A percentile compares a stretch with the other conserved stretches of the same genome.
These are phyloP conservation scores for Athrips mouffetella DNA, from an alignment of 2,888 invertebrate genomes.

Conservation along the genomic window DNA sequence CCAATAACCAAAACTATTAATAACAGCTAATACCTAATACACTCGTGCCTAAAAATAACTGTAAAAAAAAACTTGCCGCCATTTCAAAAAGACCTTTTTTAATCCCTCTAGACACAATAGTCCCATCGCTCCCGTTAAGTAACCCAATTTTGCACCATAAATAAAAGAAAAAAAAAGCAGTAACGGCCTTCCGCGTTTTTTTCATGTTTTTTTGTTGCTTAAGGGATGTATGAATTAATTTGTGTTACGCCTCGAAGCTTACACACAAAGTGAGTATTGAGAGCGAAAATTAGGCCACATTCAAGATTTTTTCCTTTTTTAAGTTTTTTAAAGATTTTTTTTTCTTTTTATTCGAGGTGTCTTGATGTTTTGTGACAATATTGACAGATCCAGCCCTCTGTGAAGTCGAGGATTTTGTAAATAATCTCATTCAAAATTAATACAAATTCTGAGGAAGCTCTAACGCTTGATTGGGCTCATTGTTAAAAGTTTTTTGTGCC, in stretches of 20 bases:
- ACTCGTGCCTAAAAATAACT: constrained; percentile 29
- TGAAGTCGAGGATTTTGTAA: constrained; percentile 66
- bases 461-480: constrained; percentile 63
- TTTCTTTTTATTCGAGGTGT: constrained; percentile 33
- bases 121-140: constrained; percentile 68
- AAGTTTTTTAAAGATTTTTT: constrained; percentile 32
- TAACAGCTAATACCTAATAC: constrained; percentile 42
- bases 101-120: constrained; percentile 57
- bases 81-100: constrained; percentile 35
- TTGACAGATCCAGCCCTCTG: constrained; percentile 69
- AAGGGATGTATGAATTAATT: constrained; percentile 64
- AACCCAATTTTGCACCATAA: constrained; percentile 78
- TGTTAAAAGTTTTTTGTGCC: constrained; percentile 60
- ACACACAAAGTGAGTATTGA: constrained; percentile 69
- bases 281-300: constrained; percentile 75
- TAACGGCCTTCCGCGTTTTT: constrained; percentile 64
- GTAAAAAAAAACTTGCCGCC: constrained; percentile 33
- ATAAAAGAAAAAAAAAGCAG: constrained; percentile 67
- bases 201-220: constrained; percentile 28
- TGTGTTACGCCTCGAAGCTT: constrained; percentile 73
- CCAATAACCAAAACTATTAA: constrained; percentile 50
- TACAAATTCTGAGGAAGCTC: constrained; percentile 56
- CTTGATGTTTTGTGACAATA: constrained; percentile 72
- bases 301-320: constrained; percentile 45
- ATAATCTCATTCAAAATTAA: constrained; percentile 75